These are phyloP conservation scores for Apodemia mormo DNA, from an alignment of 2,888 invertebrate species.

Conservation along the genomic window DNA sequence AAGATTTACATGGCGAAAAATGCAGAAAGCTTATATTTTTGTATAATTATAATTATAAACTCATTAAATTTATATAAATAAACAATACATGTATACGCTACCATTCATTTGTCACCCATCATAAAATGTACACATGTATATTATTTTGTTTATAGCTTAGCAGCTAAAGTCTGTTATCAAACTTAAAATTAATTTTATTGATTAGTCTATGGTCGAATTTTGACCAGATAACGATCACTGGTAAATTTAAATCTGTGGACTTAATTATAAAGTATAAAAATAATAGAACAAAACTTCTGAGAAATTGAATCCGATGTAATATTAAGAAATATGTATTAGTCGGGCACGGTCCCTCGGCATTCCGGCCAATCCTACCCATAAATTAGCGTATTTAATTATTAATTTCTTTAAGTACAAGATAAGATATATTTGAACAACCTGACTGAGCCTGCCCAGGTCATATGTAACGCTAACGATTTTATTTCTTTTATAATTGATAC, in stretches of 20 bases:
- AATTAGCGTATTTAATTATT: slow-evolving; percentile 78
- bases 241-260: no score
- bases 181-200: neutral
- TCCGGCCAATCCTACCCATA: slow-evolving; percentile 52
- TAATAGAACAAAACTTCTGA: slow-evolving; percentile 40
- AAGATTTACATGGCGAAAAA: no score
- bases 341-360: slow-evolving; percentile 39
- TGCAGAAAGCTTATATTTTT: no score
- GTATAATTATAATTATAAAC: no score
- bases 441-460: slow-evolving; percentile 65
- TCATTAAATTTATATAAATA: no score
- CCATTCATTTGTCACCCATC: no score
- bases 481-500: slow-evolving; percentile 66
- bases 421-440: slow-evolving; percentile 77
- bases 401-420: slow-evolving; percentile 73
- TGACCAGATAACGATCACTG: no score
- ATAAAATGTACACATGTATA: no score
- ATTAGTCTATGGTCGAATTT: neutral
- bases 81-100: no score
- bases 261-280: slow-evolving; percentile 33
- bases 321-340: slow-evolving; percentile 65
- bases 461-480: slow-evolving; percentile 76
- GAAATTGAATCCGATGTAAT: slow-evolving; percentile 60
- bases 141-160: no score
- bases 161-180: no score